Evolutionary conservation across 2,113 vertebrate genomes (phyloP).

Genomic region (Columba livia): DNA sequence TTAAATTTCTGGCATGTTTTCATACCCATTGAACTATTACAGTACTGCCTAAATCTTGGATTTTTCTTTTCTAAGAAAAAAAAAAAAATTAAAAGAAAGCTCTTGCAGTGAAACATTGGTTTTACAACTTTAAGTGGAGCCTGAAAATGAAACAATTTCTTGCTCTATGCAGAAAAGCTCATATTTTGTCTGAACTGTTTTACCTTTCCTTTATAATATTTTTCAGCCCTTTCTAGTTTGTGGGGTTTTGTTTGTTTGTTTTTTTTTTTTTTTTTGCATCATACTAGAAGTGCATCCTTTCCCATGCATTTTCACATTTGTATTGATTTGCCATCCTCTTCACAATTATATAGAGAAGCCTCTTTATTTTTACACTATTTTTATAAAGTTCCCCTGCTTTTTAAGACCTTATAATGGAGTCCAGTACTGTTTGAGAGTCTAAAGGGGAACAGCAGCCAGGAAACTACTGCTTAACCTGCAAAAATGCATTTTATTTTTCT

Average conservation of each 20-base stretch:
- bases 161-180: background rate
- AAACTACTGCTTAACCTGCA: background rate
- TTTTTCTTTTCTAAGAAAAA: background rate
- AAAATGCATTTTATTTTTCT: background rate
- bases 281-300: background rate
- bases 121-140: background rate
- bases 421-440: background rate
- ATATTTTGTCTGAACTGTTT: background rate
- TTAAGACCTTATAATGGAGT: background rate
- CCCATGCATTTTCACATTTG: background rate
- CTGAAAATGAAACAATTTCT: conserved; percentile 2
- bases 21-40: background rate
- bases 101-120: background rate
- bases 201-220: background rate
- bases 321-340: background rate
- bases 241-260: too few species aligned
- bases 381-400: background rate
- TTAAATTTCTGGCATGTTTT: conserved; percentile 13
- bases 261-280: background rate
- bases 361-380: background rate
- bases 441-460: background rate
- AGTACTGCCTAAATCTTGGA: background rate
- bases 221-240: background rate
- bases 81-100: background rate
- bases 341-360: background rate